Evolutionary conservation across 2,113 vertebrate species (phyloP), one percentile per base, ranked within the genome.

Genomic region (Phrynocephalus versicolor): DNA sequence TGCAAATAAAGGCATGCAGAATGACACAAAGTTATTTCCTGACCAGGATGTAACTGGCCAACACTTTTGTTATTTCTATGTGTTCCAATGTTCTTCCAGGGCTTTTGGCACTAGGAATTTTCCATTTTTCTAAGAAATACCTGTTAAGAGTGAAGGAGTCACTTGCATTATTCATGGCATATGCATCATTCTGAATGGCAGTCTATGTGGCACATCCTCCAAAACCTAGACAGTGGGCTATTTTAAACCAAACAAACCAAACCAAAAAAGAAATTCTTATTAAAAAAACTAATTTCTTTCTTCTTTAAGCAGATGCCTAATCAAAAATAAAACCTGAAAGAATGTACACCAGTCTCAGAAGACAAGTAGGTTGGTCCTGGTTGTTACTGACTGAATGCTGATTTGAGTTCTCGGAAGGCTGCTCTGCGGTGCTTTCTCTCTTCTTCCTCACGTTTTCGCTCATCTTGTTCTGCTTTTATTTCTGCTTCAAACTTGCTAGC

Each of bases 401-500:
- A 98, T 93, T 98, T 97, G 71, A 98, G 95, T 89, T 99, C 97
- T 95, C 96, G 97, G 96, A 99, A 99, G 72, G 98, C 98, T 0
- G 98, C 98, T 85, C 97, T 97, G 69, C 98, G 97, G 87, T 97
- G 94, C 82, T 95, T 96, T 89, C 95, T 96, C 25, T 98, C 97
- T 89, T 96, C 96, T 85, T 98, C 98, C 92, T 97, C 95, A 39
- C 94, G 96, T 89, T 97, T 97, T 64, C 96, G 95, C 67, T 98
- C 98, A 1, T 98, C 98, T 81, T 99, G 97, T 90, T 99, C 98
- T 23, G 98, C 98, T 89, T 95, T 97, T 76, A 99, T 97, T 91
- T 99, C 98, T 0, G 97, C 97, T 93, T 99, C 98, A 91, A 99
- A 99, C 91, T 96, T 98, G 91, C 98, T 98, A 92, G 97, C 95